phyloP scores from a whole-genome alignment of 2,888 invertebrate species.

The Creontiades dilutus region DNA sequence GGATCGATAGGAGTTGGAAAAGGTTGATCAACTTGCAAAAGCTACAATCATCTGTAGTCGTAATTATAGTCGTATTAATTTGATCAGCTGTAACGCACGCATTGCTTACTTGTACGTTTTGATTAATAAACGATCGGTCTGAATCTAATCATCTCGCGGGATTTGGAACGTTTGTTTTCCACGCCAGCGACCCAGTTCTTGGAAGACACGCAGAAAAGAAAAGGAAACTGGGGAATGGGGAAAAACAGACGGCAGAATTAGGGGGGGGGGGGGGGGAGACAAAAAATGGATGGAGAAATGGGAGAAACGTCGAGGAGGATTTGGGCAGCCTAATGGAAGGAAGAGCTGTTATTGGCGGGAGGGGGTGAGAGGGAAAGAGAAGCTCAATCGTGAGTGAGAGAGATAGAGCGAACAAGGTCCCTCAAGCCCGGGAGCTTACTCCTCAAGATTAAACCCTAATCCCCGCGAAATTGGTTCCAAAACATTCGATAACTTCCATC shows the following conservation, averaged over 20 bases:
- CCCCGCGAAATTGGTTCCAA: conserved; percentile 67
- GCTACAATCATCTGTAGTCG: too few species aligned
- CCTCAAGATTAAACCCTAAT: conserved; percentile 65
- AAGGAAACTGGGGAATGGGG: not conserved
- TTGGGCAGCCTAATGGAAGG: conserved; percentile 41
- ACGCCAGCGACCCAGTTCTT: not conserved
- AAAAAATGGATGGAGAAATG: not conserved
- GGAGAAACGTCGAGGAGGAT: conserved; percentile 33
- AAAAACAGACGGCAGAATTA: not conserved
- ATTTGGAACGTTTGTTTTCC: not conserved
- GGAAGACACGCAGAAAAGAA: not conserved
- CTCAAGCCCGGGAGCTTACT: conserved; percentile 55
- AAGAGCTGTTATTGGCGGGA: not conserved
- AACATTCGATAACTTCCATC: conserved; percentile 61
- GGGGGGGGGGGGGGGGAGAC: not conserved
- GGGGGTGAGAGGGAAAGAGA: not conserved
- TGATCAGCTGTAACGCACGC: too few species aligned
- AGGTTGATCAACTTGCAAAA: too few species aligned
- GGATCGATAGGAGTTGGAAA: too few species aligned
- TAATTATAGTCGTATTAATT: too few species aligned
- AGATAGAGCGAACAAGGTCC: conserved; percentile 48
- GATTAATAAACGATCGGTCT: too few species aligned
- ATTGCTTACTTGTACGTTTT: too few species aligned
- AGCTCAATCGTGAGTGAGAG: conserved; percentile 37
- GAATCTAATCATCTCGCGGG: not conserved